Base-by-base conservation (phyloP, 2,797 vertebrate genomes). In the Holocentrus rufus region DNA sequence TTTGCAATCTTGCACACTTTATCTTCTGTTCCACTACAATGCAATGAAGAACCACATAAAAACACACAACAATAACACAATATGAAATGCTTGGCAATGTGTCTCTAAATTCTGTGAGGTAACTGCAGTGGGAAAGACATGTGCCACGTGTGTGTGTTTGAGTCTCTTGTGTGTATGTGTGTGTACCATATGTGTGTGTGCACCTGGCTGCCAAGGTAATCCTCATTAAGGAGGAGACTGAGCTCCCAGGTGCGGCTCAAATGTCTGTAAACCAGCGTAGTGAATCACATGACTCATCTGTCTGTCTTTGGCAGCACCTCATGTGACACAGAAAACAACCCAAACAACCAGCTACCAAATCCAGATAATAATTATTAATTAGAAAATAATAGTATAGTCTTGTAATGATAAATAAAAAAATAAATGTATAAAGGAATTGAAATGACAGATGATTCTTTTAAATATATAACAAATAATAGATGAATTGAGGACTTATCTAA, bases 221-320 rank as follows among this genome's bases (percentile, higher is more conserved):
- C 69, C 75, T 62, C 64, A 72, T 83, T 77, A 81, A 71, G 55
- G 65, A 61, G 52, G 5, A 25, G 63, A 65, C 56, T 57, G 53
- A 78, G 9, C 59, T 20, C 20, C 2, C 47, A 20, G 53, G 46
- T 15, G 59, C 50, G 72, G 74, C 39, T 85, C 75, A 78, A 5
- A 82, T 77, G 59, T 81, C 81, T 70, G 39, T 31, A 75, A 57
- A 68, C 46, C 14, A 58, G 46, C 10, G 11, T 1, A 63, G 27
- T 7, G 25, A 36, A 17, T 70, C 77, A 67, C 31, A 31, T 15
- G n/a, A 56, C 42, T 58, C 52, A 65, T 68, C 65, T 49, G 65
- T 7, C 49, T 4, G 49, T 64, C 36, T 46, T 23, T 55, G 31
- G 30, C 36, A 54, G 27, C 61, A 30, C 0, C 2, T 23, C 30